Percentiles rank a stretch among this genome's conserved stretches.
Conservation (phyloP, 2,113 vertebrate species). For the Bufo bufo region DNA sequence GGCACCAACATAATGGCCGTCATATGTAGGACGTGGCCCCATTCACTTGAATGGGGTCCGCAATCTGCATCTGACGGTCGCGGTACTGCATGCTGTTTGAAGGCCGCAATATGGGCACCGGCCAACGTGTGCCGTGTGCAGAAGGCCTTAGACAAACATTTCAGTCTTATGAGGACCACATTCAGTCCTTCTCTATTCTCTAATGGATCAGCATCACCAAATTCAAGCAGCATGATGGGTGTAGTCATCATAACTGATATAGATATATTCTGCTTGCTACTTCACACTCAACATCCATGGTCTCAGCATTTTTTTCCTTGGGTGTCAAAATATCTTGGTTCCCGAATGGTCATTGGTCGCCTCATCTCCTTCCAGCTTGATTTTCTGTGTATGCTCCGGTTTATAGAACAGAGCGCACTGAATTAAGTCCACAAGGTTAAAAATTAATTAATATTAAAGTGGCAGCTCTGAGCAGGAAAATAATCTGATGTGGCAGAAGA, state of each 20-base stretch:
- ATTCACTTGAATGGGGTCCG: too few relatives aligned
- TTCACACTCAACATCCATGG: neutral
- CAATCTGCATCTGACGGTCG: too few relatives aligned
- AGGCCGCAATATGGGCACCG: too few relatives aligned
- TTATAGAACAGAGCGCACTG: neutral
- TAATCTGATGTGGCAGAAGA: slow-evolving; percentile 38
- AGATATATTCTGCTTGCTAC: neutral
- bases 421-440: slow-evolving; percentile 30
- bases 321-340: neutral
- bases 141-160: too few relatives aligned
- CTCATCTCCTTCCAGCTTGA: too few relatives aligned
- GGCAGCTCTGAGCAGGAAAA: neutral
- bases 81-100: too few relatives aligned
- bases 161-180: too few relatives aligned
- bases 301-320: neutral
- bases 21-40: too few relatives aligned
- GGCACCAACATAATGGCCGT: too few relatives aligned
- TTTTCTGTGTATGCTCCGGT: neutral
- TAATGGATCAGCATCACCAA: neutral
- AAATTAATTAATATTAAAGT: slow-evolving; percentile 40
- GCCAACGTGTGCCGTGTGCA: too few relatives aligned
- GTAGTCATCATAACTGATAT: too few relatives aligned
- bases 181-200: too few relatives aligned
- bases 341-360: neutral
- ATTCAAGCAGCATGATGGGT: neutral